Base-by-base conservation (phyloP, 2,888 invertebrate species). In the Synergus umbraculus region DNA sequence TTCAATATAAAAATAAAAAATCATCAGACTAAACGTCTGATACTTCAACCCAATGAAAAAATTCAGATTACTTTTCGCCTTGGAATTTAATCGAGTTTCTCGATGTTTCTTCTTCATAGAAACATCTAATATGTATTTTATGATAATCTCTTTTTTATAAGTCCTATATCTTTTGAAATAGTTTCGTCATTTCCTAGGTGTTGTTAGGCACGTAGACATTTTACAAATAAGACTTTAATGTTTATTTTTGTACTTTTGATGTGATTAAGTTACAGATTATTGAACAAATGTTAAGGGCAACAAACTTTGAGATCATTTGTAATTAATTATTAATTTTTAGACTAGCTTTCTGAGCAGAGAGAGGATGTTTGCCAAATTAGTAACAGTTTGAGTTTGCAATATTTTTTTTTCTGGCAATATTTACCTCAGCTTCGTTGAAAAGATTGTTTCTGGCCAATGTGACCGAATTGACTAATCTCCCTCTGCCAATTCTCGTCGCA, bases 391-490 rank as follows among this genome's bases (percentile, higher is more conserved):
- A 66, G 41, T 44, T 43, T 44, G 10, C 5, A 15, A 63, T 2
- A 66, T 66, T 66, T 41, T n/a, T n/a, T 18, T 43, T 18, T 46
- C 44, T 46, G 5, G 13, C 18, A n/a, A 22, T 44, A 69, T 49
- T 69, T 91, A 91, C 91, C 91, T 91, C 90, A 82, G 86, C 86
- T 85, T 83, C 85, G 78, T 89, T 86, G 79, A 83, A 83, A 83
- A 90, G 81, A 88, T 87, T 87, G 88, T 91, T 91, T 89, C 88
- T 88, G 80, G 88, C 86, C 86, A 91, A 87, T 83, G 86, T 85
- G 82, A 88, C 85, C 76, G 88, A 90, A 90, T 90, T 90, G 81
- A 91, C 87, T 81, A 91, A 87, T 85, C 89, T 88, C 82, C 90
- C 91, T 86, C 87, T 84, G 85, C 87, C 87, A 77, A 90, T 86